Conservation (phyloP, 2,113 vertebrate genomes). For the Leuciscus idus region DNA sequence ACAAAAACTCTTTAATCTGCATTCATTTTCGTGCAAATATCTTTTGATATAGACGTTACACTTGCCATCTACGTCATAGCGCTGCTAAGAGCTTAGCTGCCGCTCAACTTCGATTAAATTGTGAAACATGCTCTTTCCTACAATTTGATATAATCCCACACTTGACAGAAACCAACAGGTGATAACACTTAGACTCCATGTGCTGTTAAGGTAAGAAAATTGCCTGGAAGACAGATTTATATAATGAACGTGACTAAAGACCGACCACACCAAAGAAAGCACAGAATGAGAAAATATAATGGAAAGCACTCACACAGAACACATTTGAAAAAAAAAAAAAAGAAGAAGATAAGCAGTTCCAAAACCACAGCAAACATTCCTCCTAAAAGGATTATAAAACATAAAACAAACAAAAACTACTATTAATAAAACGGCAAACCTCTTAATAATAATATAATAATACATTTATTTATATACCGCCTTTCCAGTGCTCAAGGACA, state of each 20-base stretch:
- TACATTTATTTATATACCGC: no score
- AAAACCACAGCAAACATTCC: neutral
- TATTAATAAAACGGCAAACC: neutral
- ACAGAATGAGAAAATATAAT: neutral
- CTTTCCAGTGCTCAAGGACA: no score
- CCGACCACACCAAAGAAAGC: neutral
- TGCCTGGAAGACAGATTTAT: constrained; percentile 13
- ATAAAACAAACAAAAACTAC: neutral
- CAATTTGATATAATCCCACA: constrained; percentile 57
- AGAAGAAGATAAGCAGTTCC: no score
- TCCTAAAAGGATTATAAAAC: neutral
- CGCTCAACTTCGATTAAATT: constrained; percentile 53
- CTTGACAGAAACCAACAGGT: constrained; percentile 39
- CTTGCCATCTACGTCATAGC: constrained; percentile 66
- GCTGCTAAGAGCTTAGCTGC: constrained; percentile 48
- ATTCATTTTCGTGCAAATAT: constrained; percentile 56
- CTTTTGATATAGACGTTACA: constrained; percentile 47
- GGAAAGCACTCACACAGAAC: neutral
- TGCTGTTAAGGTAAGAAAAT: constrained; percentile 28
- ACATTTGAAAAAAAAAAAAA: neutral
- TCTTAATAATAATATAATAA: no score
- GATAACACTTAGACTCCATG: constrained; percentile 40
- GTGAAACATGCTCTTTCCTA: constrained; percentile 61
- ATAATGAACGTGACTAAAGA: constrained; percentile 3
- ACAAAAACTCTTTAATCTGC: constrained; percentile 50